phyloP scores from a whole-genome alignment of 2,113 vertebrate species.

The Amblyornis subalaris region DNA sequence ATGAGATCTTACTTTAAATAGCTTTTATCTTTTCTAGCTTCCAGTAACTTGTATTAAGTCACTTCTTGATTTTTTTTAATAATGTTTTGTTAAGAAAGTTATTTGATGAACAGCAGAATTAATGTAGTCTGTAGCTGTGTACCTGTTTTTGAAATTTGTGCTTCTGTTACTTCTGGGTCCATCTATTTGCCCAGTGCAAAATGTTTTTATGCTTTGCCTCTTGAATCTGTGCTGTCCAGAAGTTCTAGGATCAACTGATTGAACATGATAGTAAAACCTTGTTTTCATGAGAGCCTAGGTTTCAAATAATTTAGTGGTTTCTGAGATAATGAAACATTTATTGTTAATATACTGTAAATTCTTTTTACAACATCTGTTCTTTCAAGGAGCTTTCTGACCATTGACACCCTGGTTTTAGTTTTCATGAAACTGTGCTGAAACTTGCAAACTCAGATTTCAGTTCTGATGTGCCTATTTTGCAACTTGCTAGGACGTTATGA shows the following conservation, averaged over 20 bases:
- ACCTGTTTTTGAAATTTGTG: not conserved
- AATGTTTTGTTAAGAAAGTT: not conserved
- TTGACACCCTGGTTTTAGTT: not conserved
- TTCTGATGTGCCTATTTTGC: not conserved
- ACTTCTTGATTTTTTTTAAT: not conserved
- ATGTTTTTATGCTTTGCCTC: not conserved
- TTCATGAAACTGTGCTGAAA: not conserved
- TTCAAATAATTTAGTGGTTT: not conserved
- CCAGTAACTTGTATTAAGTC: not conserved
- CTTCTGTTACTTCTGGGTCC: not conserved
- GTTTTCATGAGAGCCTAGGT: not conserved
- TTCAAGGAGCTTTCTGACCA: not conserved
- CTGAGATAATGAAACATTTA: not conserved
- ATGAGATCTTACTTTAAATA: not conserved
- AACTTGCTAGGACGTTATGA: not conserved
- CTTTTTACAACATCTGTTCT: not conserved
- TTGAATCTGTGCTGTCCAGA: not conserved
- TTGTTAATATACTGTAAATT: not conserved
- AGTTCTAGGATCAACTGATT: not conserved
- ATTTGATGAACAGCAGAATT: not conserved
- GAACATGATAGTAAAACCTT: not conserved
- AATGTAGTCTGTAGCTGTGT: not conserved
- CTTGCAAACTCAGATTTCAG: not conserved
- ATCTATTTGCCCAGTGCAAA: not conserved
- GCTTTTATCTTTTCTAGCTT: not conserved